Percentiles rank a stretch among this genome's conserved stretches.
Conservation (phyloP, 2,113 vertebrate species). For the human (Homo sapiens) region GRCh38 chr12:126265001-126265500, state of each 20-base stretch:
- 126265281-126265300: neutral
- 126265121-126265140: neutral
- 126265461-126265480: neutral
- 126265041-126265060: neutral
- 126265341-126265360: rapidly evolving
- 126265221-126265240: neutral
- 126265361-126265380: too few relatives aligned
- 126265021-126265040: neutral
- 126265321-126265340: neutral
- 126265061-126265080: rapidly evolving
- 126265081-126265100: neutral
- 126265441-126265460: rapidly evolving
- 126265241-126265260: neutral
- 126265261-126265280: neutral
- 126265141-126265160: neutral
- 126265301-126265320: neutral
- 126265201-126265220: neutral
- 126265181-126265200: neutral
- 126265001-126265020: neutral
- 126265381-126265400: neutral
- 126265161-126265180: neutral
- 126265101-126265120: neutral
- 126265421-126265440: rapidly evolving
- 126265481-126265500: neutral
- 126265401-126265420: neutral